Evolutionary conservation across 2,113 vertebrate species (phyloP).

Genomic region (Ptyas mucosa): DNA sequence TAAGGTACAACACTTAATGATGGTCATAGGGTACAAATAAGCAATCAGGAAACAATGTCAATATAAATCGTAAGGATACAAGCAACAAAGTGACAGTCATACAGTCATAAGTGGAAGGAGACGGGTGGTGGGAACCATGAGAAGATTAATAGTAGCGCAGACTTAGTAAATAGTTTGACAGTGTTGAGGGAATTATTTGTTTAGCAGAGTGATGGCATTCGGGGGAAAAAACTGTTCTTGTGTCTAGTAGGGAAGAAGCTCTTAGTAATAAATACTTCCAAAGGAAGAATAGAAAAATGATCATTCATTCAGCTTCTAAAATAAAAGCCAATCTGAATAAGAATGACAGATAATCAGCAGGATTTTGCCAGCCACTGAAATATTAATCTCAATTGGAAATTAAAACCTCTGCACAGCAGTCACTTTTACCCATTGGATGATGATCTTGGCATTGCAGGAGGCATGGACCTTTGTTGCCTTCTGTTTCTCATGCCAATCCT

Average conservation of each 20-base stretch:
- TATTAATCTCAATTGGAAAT: neutral
- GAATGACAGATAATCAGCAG: neutral
- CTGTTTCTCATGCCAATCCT: conserved; percentile 34
- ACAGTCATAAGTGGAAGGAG: too few relatives aligned
- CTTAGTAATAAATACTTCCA: neutral
- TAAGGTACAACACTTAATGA: too few relatives aligned
- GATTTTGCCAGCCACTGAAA: neutral
- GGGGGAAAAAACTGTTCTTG: too few relatives aligned
- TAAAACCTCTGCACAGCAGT: neutral
- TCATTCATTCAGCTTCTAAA: neutral
- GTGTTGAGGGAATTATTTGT: too few relatives aligned
- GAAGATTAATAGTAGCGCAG: too few relatives aligned
- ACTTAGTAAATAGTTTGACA: too few relatives aligned
- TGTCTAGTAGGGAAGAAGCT: neutral
- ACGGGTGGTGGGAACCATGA: too few relatives aligned
- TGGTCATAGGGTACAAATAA: too few relatives aligned
- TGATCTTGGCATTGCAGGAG: conserved; percentile 53
- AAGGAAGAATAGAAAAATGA: neutral
- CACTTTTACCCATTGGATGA: neutral
- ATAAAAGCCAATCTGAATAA: neutral
- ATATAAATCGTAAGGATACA: too few relatives aligned
- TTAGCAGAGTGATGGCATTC: too few relatives aligned
- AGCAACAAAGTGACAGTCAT: too few relatives aligned
- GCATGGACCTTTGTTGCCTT: conserved; percentile 14
- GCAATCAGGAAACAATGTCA: too few relatives aligned